phyloP scores from a whole-genome alignment of 2,888 invertebrate genomes.

The Pseudanteris insignis region DNA sequence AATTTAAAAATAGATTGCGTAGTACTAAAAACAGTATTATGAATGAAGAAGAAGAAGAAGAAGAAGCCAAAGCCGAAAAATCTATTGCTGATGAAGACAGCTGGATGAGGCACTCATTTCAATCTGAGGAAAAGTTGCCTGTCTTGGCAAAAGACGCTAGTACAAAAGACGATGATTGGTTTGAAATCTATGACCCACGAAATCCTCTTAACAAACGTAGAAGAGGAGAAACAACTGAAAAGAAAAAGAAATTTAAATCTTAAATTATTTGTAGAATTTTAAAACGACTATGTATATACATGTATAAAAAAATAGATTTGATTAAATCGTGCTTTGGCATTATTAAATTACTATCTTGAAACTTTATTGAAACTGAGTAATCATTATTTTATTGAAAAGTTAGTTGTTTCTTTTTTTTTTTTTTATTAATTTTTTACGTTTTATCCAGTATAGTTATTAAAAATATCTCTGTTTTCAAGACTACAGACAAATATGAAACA shows the following conservation, averaged over 20 bases:
- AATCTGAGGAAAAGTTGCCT: slow-evolving; percentile 75
- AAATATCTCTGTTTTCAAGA: too few relatives aligned
- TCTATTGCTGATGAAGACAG: slow-evolving; percentile 53
- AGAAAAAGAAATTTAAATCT: slow-evolving; percentile 11
- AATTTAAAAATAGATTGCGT: slow-evolving; percentile 83
- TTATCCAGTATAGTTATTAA: too few relatives aligned
- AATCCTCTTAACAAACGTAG: slow-evolving; percentile 93
- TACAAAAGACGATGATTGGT: slow-evolving; percentile 93
- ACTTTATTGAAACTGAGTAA: neutral
- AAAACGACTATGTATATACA: neutral
- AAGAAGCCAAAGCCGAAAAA: neutral
- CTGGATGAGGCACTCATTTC: slow-evolving; percentile 73
- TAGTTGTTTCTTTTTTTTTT: too few relatives aligned
- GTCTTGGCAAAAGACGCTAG: slow-evolving; percentile 92
- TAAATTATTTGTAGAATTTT: neutral
- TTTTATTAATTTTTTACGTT: too few relatives aligned
- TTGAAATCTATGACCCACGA: slow-evolving; percentile 94
- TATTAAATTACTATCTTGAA: neutral
- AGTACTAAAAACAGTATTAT: slow-evolving; percentile 68
- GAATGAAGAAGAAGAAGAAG: slow-evolving; percentile 53
- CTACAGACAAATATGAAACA: too few relatives aligned
- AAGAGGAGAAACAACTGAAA: slow-evolving; percentile 68
- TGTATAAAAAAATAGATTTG: neutral
- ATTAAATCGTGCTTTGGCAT: neutral
- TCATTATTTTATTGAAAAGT: too few relatives aligned